phyloP scores from a whole-genome alignment of 2,888 invertebrate species.

The Pseudanteris insignis region DNA sequence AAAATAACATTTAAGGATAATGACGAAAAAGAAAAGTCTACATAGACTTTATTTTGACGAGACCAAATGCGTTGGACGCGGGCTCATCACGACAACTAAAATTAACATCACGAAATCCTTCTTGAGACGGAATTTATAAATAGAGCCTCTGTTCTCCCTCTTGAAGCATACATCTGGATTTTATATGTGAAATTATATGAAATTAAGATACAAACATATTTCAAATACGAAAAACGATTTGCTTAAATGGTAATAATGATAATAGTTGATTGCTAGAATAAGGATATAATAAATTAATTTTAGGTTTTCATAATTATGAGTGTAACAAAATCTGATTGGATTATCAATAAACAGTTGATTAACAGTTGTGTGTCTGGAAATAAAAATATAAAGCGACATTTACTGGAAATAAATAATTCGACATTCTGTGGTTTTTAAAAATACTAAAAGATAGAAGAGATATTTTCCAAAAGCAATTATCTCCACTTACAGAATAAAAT shows the following conservation, averaged over 20 bases:
- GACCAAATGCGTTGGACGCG: slow-evolving; percentile 45
- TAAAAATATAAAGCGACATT: too few relatives aligned
- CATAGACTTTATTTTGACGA: slow-evolving; percentile 24
- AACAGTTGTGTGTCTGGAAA: too few relatives aligned
- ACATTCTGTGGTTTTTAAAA: too few relatives aligned
- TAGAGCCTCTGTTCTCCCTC: slow-evolving; percentile 50
- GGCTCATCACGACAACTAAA: slow-evolving; percentile 56
- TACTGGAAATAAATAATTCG: too few relatives aligned
- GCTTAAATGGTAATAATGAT: too few relatives aligned
- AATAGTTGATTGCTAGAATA: too few relatives aligned
- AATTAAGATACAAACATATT: slow-evolving; percentile 21
- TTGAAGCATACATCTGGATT: slow-evolving; percentile 33
- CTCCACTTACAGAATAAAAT: too few relatives aligned
- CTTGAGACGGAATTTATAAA: slow-evolving; percentile 57
- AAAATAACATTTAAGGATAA: slow-evolving; percentile 17
- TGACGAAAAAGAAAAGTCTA: slow-evolving; percentile 29
- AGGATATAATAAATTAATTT: neutral
- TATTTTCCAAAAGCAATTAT: too few relatives aligned
- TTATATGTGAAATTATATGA: slow-evolving; percentile 27
- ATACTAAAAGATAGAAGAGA: too few relatives aligned
- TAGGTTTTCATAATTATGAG: neutral
- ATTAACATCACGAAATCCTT: slow-evolving; percentile 59
- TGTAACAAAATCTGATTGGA: too few relatives aligned
- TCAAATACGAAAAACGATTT: too few relatives aligned
- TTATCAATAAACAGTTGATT: too few relatives aligned